Conservation (phyloP, 30 jellyfish, hydroid and myxozoan species). For the Sanderia malayensis region DNA sequence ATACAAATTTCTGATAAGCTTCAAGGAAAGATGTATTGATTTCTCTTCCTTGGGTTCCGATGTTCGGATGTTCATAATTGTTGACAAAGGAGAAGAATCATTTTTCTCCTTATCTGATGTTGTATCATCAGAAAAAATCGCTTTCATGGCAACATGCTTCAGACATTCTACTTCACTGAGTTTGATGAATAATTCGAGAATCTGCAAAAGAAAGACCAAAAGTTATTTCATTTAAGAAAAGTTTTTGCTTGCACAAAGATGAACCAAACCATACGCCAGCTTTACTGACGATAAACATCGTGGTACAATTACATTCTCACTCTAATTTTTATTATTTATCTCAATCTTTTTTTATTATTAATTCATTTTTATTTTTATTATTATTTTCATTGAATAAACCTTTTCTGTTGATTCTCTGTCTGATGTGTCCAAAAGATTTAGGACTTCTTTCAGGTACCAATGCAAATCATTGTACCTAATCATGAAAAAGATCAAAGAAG, state of each 20-base stretch:
- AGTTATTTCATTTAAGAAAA: too few species aligned
- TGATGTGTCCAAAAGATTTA: slow-evolving; percentile 3
- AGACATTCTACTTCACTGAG: slow-evolving; percentile 31
- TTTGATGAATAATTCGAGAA: slow-evolving; percentile 30
- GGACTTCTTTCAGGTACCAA: slow-evolving; percentile 27
- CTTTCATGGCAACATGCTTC: neutral
- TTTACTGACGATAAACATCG: too few species aligned
- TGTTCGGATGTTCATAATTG: slow-evolving; percentile 2
- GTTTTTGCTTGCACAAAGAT: too few species aligned
- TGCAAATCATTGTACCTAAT: slow-evolving; percentile 43
- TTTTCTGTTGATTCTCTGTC: slow-evolving; percentile 45
- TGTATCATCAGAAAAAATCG: neutral
- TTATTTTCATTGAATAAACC: neutral
- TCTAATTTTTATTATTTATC: too few species aligned
- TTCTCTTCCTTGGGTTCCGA: slow-evolving; percentile 5
- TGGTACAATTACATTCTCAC: too few species aligned
- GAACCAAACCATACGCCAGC: too few species aligned
- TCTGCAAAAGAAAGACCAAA: slow-evolving; percentile 10
- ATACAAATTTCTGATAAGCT: slow-evolving; percentile 16
- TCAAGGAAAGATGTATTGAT: slow-evolving; percentile 29
- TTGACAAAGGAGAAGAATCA: slow-evolving; percentile 15
- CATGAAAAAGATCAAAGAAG: too few species aligned
- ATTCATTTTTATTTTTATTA: too few species aligned
- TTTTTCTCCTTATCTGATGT: neutral
- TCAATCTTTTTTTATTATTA: too few species aligned